A percentile compares a stretch with the other conserved stretches of the same genome.
Conservation (phyloP, 2,113 vertebrate genomes). For the Rhinoptilus africanus region DNA sequence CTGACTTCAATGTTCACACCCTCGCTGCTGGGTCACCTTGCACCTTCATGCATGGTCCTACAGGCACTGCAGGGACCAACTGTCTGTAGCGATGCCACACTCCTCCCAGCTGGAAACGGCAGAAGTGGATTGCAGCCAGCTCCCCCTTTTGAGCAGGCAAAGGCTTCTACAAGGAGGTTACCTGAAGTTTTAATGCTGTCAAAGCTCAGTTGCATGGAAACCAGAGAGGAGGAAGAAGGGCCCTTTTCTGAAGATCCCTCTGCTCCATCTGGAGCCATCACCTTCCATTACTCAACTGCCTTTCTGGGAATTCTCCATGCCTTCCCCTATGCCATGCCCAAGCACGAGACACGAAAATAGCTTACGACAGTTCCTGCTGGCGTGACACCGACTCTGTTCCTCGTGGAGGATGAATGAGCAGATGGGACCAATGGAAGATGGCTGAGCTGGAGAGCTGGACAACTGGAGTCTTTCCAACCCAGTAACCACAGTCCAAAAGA, state of each 20-base stretch:
- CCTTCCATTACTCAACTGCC: background rate
- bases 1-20: background rate
- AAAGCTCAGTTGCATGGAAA: background rate
- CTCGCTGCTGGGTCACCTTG: background rate
- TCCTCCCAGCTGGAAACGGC: background rate
- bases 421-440: background rate
- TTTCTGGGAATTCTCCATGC: background rate
- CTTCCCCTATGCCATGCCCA: background rate
- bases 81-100: accelerated
- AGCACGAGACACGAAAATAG: background rate
- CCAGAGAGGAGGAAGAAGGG: background rate
- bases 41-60: accelerated
- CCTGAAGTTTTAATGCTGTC: background rate
- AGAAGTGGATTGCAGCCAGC: background rate
- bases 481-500: background rate
- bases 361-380: constrained; percentile 10
- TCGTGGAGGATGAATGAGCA: background rate
- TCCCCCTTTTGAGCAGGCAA: background rate
- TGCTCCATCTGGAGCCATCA: constrained; percentile 12
- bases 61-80: accelerated
- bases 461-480: constrained; percentile 15
- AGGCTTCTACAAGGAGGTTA: background rate
- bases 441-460: background rate
- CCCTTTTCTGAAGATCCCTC: background rate
- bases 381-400: background rate